phyloP scores from a whole-genome alignment of 2,888 invertebrate genomes.

The Lasioglossum malachurum region DNA sequence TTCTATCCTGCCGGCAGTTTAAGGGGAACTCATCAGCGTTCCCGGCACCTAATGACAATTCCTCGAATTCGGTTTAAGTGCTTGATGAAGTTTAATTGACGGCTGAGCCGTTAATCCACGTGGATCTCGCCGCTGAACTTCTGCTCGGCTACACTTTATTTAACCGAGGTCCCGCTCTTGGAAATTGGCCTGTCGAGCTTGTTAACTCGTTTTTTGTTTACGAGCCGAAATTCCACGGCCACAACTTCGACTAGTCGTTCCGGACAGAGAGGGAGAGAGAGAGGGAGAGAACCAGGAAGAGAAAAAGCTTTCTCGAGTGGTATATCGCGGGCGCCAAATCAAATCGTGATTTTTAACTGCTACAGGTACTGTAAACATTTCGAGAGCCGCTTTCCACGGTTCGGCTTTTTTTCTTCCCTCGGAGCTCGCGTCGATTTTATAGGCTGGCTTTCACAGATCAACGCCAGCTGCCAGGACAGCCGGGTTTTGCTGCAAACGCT shows the following conservation, averaged over 20 bases:
- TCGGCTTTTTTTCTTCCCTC: neutral
- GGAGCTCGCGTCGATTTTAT: neutral
- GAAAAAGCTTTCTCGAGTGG: neutral
- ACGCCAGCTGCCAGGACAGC: neutral
- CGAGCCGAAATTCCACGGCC: neutral
- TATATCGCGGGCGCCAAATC: neutral
- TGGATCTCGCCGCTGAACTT: conserved; percentile 3
- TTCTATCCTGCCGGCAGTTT: neutral
- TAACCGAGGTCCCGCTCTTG: neutral
- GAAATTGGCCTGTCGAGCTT: neutral
- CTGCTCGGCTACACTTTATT: neutral
- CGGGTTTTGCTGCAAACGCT: neutral
- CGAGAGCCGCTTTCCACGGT: neutral
- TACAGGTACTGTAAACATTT: neutral
- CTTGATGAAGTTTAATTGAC: conserved; percentile 13
- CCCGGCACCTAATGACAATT: conserved; percentile 10
- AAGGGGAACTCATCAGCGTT: neutral
- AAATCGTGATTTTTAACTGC: neutral
- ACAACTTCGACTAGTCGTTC: neutral
- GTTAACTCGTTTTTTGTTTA: conserved; percentile 11
- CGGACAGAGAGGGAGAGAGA: neutral
- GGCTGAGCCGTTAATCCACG: neutral
- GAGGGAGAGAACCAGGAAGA: neutral
- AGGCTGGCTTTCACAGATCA: neutral
- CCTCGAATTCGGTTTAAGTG: conserved; percentile 13